These are phyloP conservation scores for Stenotaenia linearis DNA, from an alignment of 2,888 invertebrate genomes.

Conservation along the genomic window DNA sequence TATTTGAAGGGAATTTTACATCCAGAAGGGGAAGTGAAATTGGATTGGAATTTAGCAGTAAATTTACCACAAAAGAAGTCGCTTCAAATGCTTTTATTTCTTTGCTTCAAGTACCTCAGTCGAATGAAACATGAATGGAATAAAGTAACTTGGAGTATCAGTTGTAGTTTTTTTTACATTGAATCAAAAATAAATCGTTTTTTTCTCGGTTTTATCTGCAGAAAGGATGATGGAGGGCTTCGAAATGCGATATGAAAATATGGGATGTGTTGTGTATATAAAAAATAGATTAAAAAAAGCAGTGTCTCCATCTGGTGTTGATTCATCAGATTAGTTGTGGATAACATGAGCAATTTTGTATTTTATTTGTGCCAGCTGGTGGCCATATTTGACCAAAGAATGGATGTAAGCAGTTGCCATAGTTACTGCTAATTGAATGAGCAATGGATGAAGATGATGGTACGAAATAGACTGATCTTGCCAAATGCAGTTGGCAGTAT, in stretches of 20 bases:
- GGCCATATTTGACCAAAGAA: constrained; percentile 5
- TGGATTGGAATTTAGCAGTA: constrained; percentile 24
- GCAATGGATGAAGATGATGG: constrained; percentile 17
- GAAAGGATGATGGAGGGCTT: not conserved
- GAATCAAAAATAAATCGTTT: not conserved
- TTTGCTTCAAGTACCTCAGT: not conserved
- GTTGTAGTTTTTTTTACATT: not conserved
- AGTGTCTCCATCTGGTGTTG: constrained; percentile 11
- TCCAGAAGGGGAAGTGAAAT: not conserved
- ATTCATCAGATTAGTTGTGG: constrained; percentile 3
- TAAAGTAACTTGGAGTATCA: not conserved
- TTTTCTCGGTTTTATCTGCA: not conserved
- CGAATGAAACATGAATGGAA: constrained; percentile 17
- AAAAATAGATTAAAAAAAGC: not conserved
- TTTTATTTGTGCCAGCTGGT: constrained; percentile 26
- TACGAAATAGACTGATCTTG: constrained; percentile 5
- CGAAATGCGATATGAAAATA: not conserved
- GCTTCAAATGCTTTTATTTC: not conserved
- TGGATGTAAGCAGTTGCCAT: constrained; percentile 10
- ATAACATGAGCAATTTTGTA: constrained; percentile 12
- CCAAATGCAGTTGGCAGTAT: not conserved
- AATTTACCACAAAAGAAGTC: constrained; percentile 13
- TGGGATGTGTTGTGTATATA: too few relatives aligned
- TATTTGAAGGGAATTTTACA: constrained; percentile 6
- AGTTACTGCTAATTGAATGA: constrained; percentile 19